phyloP scores from a whole-genome alignment of 2,113 vertebrate genomes.

The Neodon shergylaensis region DNA sequence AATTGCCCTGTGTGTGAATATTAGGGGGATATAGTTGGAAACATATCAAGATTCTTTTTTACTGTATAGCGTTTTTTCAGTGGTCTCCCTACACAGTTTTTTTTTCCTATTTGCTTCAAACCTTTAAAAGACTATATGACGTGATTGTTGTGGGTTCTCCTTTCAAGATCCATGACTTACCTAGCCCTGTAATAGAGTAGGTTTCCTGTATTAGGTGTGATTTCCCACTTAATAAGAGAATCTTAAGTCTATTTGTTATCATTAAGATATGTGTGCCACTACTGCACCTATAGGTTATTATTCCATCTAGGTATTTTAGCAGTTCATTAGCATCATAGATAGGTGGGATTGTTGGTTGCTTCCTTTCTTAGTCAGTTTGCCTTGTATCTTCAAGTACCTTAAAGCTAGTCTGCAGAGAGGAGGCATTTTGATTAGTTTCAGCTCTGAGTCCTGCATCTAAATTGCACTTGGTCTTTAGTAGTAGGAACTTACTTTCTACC shows the following conservation, averaged over 20 bases:
- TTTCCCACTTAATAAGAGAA: neutral
- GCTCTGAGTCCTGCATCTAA: neutral
- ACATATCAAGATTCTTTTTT: neutral
- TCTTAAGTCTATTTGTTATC: neutral
- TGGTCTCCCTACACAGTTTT: neutral
- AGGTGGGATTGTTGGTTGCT: neutral
- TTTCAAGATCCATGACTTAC: neutral
- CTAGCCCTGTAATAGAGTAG: neutral
- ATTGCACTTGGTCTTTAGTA: neutral
- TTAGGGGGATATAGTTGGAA: neutral
- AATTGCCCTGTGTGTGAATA: neutral
- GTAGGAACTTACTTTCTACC: neutral
- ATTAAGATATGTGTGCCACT: neutral
- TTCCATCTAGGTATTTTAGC: neutral
- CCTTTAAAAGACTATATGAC: neutral
- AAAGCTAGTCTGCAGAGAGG: neutral
- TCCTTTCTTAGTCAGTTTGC: neutral
- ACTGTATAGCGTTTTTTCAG: neutral
- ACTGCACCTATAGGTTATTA: too few relatives aligned
- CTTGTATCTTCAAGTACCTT: neutral
- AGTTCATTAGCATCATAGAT: neutral
- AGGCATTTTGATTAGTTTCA: neutral
- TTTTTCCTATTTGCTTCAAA: neutral
- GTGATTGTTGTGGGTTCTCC: neutral
- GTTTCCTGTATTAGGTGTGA: neutral